Percentiles rank a stretch among this genome's conserved stretches.
Evolutionary conservation across 1,140 invertebrate species (phyloP).

Genomic region (Sitobion miscanthi): DNA sequence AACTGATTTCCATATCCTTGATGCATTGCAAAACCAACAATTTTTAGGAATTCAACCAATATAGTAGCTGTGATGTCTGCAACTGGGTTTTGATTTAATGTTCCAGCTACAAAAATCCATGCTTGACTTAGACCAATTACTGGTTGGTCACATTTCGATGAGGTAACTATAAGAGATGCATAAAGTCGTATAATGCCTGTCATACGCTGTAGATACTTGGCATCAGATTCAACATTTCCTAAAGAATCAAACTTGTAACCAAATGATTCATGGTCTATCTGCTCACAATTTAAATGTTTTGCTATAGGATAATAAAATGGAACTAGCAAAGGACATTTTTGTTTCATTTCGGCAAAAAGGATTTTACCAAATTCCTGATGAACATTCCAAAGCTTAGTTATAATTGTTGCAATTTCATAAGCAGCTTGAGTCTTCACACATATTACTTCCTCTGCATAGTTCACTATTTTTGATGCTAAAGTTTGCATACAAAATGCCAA

Average conservation of each 20-base stretch:
- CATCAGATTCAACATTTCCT: conserved; percentile 27
- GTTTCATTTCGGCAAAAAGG: conserved; percentile 20
- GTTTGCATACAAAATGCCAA: conserved; percentile 36
- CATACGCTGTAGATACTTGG: conserved; percentile 37
- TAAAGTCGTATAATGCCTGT: conserved; percentile 33
- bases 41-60: conserved; percentile 42
- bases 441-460: conserved; percentile 46
- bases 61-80: conserved; percentile 38
- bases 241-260: conserved; percentile 38
- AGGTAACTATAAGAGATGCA: conserved; percentile 3
- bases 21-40: conserved; percentile 35
- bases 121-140: conserved; percentile 30
- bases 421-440: conserved; percentile 53
- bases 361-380: conserved; percentile 42
- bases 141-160: not conserved
- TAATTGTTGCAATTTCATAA: conserved; percentile 62
- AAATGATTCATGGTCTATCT: not conserved
- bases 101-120: conserved; percentile 42
- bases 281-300: not conserved
- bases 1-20: not conserved
- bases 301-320: conserved; percentile 2
- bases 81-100: conserved; percentile 49
- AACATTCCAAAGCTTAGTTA: conserved; percentile 59
- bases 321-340: conserved; percentile 32
- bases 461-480: conserved; percentile 5